Conservation (phyloP, 2,797 vertebrate genomes). For the Dryobates pubescens region DNA sequence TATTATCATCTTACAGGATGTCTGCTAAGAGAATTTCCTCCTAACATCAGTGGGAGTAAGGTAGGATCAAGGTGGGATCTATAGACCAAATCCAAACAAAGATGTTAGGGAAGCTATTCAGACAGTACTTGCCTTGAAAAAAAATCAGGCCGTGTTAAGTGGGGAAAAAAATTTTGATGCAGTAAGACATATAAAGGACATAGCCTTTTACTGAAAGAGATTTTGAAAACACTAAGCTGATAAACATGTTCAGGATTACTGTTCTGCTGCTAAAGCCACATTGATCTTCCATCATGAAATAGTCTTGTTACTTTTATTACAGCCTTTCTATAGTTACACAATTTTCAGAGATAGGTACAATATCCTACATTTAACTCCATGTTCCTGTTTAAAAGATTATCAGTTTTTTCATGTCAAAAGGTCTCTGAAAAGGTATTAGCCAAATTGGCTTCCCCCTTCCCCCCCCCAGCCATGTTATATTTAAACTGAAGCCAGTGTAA, state of each 20-base stretch:
- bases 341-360: neutral
- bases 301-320: neutral
- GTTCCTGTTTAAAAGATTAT: neutral
- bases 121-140: constrained; percentile 36
- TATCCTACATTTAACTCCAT: neutral
- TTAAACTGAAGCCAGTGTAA: neutral
- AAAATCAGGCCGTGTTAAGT: neutral
- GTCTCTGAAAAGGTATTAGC: neutral
- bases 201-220: neutral
- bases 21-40: constrained; percentile 32
- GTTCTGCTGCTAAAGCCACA: neutral
- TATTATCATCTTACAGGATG: neutral
- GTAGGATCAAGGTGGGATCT: constrained; percentile 25
- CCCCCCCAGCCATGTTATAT: neutral
- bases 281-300: neutral
- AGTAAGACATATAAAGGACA: neutral
- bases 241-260: neutral
- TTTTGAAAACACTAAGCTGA: neutral
- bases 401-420: neutral
- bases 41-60: constrained; percentile 3
- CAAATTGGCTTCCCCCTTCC: neutral
- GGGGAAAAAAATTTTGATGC: neutral
- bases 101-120: constrained; percentile 35
- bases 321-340: neutral
- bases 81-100: constrained; percentile 36